Percentiles rank a stretch among this genome's conserved stretches.
Evolutionary conservation across 2,113 vertebrate genomes (phyloP).

Genomic region (Reinhardtius hippoglossoides): DNA sequence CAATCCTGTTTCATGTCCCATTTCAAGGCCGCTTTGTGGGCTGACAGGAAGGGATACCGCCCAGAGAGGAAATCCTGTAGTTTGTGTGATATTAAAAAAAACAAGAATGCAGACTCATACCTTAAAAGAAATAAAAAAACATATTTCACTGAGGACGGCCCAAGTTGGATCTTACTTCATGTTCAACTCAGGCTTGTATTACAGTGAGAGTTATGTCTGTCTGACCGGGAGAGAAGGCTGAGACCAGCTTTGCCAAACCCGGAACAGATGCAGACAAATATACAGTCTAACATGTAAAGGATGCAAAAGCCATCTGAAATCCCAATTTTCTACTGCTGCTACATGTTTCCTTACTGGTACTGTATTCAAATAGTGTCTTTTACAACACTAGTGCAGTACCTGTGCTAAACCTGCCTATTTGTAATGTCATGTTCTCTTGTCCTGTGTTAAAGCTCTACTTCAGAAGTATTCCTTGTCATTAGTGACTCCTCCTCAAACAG

Average conservation of each 20-base stretch:
- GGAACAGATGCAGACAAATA: slow-evolving; percentile 51
- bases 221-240: slow-evolving; percentile 21
- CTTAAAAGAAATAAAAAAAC: slow-evolving; percentile 25
- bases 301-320: background rate
- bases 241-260: slow-evolving; percentile 22
- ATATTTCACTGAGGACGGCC: slow-evolving; percentile 8
- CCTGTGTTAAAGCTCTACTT: no score
- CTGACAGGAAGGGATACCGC: slow-evolving; percentile 50
- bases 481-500: no score
- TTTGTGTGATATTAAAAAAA: slow-evolving; percentile 7
- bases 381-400: no score
- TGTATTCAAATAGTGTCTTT: background rate
- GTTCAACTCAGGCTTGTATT: slow-evolving; percentile 45
- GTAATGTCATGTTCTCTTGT: no score
- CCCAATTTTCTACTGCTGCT: background rate
- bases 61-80: slow-evolving; percentile 63
- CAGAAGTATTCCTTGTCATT: no score
- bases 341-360: background rate
- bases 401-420: no score
- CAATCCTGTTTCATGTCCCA: slow-evolving; percentile 51
- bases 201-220: slow-evolving; percentile 17
- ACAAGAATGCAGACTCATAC: slow-evolving; percentile 2
- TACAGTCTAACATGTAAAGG: background rate
- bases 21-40: slow-evolving; percentile 38
- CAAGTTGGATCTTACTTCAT: slow-evolving; percentile 37